A percentile compares a stretch with the other conserved stretches of the same genome.
phyloP scores from a whole-genome alignment of 2,888 invertebrate genomes.

The Drosophila barbarae region DNA sequence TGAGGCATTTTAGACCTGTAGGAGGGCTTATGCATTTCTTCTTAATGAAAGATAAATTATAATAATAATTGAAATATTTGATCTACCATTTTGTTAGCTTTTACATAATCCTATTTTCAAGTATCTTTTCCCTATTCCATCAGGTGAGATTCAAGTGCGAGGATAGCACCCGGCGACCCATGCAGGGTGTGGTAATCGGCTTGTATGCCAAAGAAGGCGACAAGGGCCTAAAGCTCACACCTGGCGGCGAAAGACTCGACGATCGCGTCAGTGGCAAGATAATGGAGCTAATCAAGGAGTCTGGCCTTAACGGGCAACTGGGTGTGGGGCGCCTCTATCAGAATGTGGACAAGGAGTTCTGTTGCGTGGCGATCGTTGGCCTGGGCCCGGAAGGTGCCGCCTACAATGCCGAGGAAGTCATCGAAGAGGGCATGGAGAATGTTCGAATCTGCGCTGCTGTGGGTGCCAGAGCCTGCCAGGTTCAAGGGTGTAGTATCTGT shows the following conservation, averaged over 20 bases:
- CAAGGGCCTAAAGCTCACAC: slow-evolving; percentile 76
- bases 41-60: no score
- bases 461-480: slow-evolving; percentile 80
- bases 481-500: slow-evolving; percentile 81
- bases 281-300: slow-evolving; percentile 76
- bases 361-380: slow-evolving; percentile 83
- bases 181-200: slow-evolving; percentile 81
- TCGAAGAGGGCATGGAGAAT: slow-evolving; percentile 85
- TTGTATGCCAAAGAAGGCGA: slow-evolving; percentile 78
- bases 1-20: no score
- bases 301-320: slow-evolving; percentile 37
- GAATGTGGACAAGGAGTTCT: slow-evolving; percentile 58
- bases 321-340: slow-evolving; percentile 51
- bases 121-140: not conserved
- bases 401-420: slow-evolving; percentile 83
- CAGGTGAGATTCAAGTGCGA: slow-evolving; percentile 46
- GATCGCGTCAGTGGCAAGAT: slow-evolving; percentile 79
- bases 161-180: slow-evolving; percentile 10
- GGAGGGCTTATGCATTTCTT: no score
- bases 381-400: slow-evolving; percentile 83
- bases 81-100: not conserved
- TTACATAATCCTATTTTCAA: not conserved
- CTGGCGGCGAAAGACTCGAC: slow-evolving; percentile 79
- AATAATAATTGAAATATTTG: no score
- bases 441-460: slow-evolving; percentile 84